These are phyloP conservation scores for Nannobrachium achirus DNA, from an alignment of 2,113 vertebrate genomes.

Conservation along the genomic window DNA sequence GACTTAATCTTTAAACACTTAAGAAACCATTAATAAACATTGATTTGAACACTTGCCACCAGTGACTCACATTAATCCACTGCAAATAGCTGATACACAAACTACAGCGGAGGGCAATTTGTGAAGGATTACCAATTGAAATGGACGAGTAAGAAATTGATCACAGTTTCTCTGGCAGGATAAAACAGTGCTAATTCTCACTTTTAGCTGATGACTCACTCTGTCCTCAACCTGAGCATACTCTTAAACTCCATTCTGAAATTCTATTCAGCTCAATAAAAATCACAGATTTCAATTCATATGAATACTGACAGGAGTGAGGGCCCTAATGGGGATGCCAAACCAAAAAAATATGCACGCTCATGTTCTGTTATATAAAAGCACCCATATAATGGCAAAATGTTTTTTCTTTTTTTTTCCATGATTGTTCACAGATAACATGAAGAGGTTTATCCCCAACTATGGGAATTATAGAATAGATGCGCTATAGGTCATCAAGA, in stretches of 20 bases:
- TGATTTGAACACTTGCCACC: conserved; percentile 86
- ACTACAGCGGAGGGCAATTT: conserved; percentile 67
- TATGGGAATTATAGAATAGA: no score
- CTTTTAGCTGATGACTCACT: conserved; percentile 10
- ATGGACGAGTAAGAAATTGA: conserved; percentile 27
- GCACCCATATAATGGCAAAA: no score
- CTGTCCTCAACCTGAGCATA: neutral
- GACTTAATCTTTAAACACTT: conserved; percentile 96
- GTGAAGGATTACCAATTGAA: conserved; percentile 49
- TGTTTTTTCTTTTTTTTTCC: no score
- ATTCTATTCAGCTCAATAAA: no score
- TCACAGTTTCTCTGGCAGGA: neutral
- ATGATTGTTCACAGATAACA: no score
- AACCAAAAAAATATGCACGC: no score
- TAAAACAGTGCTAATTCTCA: conserved; percentile 10
- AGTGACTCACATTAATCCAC: conserved; percentile 90
- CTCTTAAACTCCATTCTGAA: no score
- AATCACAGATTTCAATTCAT: no score
- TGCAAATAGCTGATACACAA: conserved; percentile 90
- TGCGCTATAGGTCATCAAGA: no score
- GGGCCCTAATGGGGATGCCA: no score
- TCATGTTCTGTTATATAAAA: no score
- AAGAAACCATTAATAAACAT: conserved; percentile 92
- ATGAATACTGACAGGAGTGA: neutral
- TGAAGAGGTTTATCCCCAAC: neutral